Base-by-base conservation (phyloP, 2,888 invertebrate species). In the Drosophila anceps region DNA sequence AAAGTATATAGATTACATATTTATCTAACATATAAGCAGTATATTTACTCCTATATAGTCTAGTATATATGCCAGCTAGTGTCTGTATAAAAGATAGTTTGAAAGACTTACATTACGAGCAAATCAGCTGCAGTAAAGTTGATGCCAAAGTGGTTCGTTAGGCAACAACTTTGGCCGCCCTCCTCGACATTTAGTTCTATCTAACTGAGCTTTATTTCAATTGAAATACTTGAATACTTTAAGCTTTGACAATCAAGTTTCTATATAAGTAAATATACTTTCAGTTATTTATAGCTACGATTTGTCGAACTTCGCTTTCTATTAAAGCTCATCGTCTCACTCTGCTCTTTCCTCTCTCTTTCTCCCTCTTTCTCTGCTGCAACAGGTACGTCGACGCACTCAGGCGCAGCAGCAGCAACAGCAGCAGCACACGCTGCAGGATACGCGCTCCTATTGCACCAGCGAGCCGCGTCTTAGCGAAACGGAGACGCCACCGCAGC, bases 401-500 rank as follows among this genome's bases (percentile, higher is more conserved):
- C 90, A 92, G 83, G 80, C 91, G 7, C 90, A 91, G 68, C 91
- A 91, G 82, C 91, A 91, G 64, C 92, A 92, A 63, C 92, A 91
- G 33, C 92, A 91, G 18, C 88, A 91, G 37, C 87, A 91, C 24
- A 91, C 92, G 79, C 88, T 93, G 60, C 92, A 93, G 82, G 92
- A 93, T 64, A 88, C 92, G 57, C 94, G 94, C 80, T 93, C 94
- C 33, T 94, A 94, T 81, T 94, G 94, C 90, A 95, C 94, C 91
- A 95, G 95, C 92, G 95, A 95, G 88, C 95, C 95, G 24, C 94
- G 94, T 83, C 92, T 95, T 58, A 94, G 94, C 58, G 95, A 95
- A 86, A 93, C 93, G 75, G 95, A 95, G 86, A 94, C 94, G 70
- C 95, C 95, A 60, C 95, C 95, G 31, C 93, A 93, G 76, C 90